Evolutionary conservation across 2,888 invertebrate species (phyloP), one percentile per base, ranked within the genome.

Genomic region (Carcina quercana): DNA sequence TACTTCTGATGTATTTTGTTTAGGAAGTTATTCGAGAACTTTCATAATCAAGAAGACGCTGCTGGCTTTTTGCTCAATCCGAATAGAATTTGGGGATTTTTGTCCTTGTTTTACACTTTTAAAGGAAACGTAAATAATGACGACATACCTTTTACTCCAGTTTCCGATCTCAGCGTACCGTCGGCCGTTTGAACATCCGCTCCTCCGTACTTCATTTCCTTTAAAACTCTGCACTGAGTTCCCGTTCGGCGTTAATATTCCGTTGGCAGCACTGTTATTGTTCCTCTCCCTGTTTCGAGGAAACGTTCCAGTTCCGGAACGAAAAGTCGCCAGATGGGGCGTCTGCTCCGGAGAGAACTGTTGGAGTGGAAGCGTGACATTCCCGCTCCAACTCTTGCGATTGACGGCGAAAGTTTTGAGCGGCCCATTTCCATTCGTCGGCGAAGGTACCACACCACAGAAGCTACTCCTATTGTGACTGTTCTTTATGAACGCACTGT

Each of bases 91-190:
- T n/a, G n/a, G n/a, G n/a, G n/a, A n/a, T n/a, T n/a, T n/a, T n/a
- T n/a, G n/a, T n/a, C n/a, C n/a, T n/a, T n/a, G n/a, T n/a, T n/a
- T n/a, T n/a, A n/a, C n/a, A n/a, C n/a, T n/a, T n/a, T n/a, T n/a
- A n/a, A n/a, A n/a, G n/a, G n/a, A n/a, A n/a, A n/a, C n/a, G n/a
- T n/a, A n/a, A n/a, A n/a, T n/a, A n/a, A n/a, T n/a, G n/a, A n/a
- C n/a, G 4, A 68, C 80, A 75, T 51, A 83, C 83, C 83, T 83
- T 71, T 83, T 83, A 64, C 70, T 84, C 86, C 86, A 86, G 73
- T 85, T 83, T 64, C 86, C 86, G 60, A 86, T 86, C 69, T 86
- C 86, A 30, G 86, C 86, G 66, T 86, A 86, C 42, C 86, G 80
- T 43, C 86, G 75, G 53, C 86, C 86, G 68, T 82, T 82, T 42